Evolutionary conservation across 2,888 invertebrate species (phyloP).

Genomic region (Eremobia ochroleuca): DNA sequence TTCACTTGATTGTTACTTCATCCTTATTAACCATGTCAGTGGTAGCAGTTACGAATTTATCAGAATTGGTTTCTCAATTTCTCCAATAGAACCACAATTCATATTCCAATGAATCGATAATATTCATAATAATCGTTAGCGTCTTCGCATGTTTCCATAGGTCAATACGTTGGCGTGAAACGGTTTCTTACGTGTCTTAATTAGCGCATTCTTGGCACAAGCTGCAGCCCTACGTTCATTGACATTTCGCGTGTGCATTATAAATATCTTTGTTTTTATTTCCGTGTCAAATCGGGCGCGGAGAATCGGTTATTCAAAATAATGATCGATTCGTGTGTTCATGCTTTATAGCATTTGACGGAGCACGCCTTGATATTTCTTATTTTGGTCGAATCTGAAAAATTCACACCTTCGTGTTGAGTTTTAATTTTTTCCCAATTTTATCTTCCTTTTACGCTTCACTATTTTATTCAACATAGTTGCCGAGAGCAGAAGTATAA

Average conservation of each 20-base stretch:
- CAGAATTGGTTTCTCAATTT: constrained; percentile 4
- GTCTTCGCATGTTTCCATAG: constrained; percentile 31
- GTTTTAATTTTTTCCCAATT: neutral
- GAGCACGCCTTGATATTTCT: neutral
- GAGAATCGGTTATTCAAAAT: constrained; percentile 56
- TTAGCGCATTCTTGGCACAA: constrained; percentile 71
- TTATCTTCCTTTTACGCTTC: neutral
- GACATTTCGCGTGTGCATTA: constrained; percentile 70
- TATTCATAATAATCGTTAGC: constrained; percentile 25
- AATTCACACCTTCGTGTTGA: neutral
- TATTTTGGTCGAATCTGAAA: constrained; percentile 1
- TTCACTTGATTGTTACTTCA: neutral
- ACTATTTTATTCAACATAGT: neutral
- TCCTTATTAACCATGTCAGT: neutral
- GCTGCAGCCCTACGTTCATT: constrained; percentile 70
- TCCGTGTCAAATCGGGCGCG: constrained; percentile 50
- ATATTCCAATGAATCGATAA: constrained; percentile 5
- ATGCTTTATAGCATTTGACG: constrained; percentile 17
- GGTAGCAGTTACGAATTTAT: neutral
- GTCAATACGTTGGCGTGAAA: constrained; percentile 54
- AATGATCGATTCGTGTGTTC: constrained; percentile 46
- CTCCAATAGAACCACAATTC: neutral
- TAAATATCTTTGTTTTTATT: constrained; percentile 66
- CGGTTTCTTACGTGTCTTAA: constrained; percentile 57
- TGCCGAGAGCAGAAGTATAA: neutral